A percentile compares a stretch with the other conserved stretches of the same genome.
These are phyloP conservation scores for Thalassaphorura encarpata DNA, from an alignment of 1,140 invertebrate species.

Conservation along the genomic window DNA sequence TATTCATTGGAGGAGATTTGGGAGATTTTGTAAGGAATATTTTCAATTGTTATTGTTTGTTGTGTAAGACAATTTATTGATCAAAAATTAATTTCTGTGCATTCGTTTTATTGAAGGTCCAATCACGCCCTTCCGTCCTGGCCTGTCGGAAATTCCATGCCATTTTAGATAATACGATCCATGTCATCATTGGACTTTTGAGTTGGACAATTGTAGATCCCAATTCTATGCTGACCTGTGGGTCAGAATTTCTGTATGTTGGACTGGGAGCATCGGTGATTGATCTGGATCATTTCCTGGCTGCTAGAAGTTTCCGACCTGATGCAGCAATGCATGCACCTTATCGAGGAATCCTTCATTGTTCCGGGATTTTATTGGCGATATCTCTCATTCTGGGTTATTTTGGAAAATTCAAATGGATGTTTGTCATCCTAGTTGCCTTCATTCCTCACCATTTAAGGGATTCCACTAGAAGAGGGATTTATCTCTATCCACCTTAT, in stretches of 20 bases:
- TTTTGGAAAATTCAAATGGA: slow-evolving; percentile 10
- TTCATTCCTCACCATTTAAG: slow-evolving; percentile 30
- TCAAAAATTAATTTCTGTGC: not conserved
- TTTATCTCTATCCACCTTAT: slow-evolving; percentile 22
- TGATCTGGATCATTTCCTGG: slow-evolving; percentile 31
- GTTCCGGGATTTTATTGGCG: slow-evolving; percentile 19
- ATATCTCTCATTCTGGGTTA: slow-evolving; percentile 3
- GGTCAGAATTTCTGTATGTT: slow-evolving; percentile 5
- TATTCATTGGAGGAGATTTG: slow-evolving; percentile 8
- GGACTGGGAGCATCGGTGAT: slow-evolving; percentile 22
- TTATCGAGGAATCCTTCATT: slow-evolving; percentile 26
- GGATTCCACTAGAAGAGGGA: slow-evolving; percentile 23
- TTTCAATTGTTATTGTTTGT: not conserved
- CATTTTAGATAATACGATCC: slow-evolving; percentile 21
- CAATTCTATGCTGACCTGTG: not conserved
- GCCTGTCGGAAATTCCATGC: slow-evolving; percentile 11
- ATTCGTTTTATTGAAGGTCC: slow-evolving; percentile 1
- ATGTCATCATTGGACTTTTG: slow-evolving; percentile 21
- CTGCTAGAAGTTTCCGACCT: slow-evolving; percentile 14
- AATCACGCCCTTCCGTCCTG: not conserved
- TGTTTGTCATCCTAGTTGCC: slow-evolving; percentile 16
- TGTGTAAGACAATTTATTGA: not conserved
- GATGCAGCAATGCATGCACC: slow-evolving; percentile 16
- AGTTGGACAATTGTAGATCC: slow-evolving; percentile 18
- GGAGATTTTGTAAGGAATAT: slow-evolving; percentile 18